A percentile compares a stretch with the other conserved stretches of the same genome.
These are phyloP conservation scores for Diuraphis noxia DNA, from an alignment of 1,140 invertebrate genomes.

Conservation along the genomic window DNA sequence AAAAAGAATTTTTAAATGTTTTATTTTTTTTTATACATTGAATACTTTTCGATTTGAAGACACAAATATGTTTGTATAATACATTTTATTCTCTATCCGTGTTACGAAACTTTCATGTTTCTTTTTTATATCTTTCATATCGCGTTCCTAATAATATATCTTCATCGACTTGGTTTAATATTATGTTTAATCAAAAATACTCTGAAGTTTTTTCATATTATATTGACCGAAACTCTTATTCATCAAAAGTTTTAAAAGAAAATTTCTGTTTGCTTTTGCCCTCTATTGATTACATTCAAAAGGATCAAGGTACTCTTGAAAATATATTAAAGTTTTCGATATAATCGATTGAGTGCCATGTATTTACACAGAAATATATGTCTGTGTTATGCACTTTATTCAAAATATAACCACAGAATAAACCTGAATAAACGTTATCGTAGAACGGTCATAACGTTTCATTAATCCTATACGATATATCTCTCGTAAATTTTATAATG, in stretches of 20 bases:
- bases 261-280: background rate
- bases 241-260: conserved; percentile 21
- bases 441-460: background rate
- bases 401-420: background rate
- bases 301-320: background rate
- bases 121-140: background rate
- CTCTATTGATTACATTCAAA: conserved; percentile 16
- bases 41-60: background rate
- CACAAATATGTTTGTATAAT: background rate
- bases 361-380: background rate
- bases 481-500: background rate
- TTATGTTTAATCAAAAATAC: conserved; percentile 34
- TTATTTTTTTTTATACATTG: background rate
- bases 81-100: background rate
- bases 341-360: background rate
- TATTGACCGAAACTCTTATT: conserved; percentile 8
- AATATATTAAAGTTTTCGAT: conserved; percentile 31
- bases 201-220: conserved; percentile 5
- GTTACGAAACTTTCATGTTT: background rate
- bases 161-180: background rate
- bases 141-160: background rate
- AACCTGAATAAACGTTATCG: background rate
- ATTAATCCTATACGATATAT: background rate
- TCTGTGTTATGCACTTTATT: background rate
- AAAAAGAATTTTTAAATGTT: background rate